Percentiles rank a stretch among this genome's conserved stretches.
phyloP scores from a whole-genome alignment of 1,140 invertebrate genomes.

The Hirudo medicinalis region DNA sequence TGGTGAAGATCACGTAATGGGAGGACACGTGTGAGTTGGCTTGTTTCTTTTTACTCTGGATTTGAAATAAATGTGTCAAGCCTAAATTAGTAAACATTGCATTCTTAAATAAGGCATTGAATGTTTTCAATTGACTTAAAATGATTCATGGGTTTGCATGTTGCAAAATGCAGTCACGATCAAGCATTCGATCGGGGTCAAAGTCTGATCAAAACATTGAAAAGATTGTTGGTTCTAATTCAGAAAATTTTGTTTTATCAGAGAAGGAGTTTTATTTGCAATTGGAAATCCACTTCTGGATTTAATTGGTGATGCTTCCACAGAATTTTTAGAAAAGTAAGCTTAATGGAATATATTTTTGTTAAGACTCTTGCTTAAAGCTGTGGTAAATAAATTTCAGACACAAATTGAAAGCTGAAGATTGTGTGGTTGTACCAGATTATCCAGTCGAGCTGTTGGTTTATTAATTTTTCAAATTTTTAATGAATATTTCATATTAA shows the following conservation, averaged over 20 bases:
- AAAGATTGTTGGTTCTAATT: too few relatives aligned
- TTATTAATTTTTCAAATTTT: background rate
- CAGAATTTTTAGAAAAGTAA: constrained; percentile 69
- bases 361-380: too few relatives aligned
- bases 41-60: background rate
- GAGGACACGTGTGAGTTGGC: constrained; percentile 9
- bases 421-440: constrained; percentile 4
- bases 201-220: too few relatives aligned
- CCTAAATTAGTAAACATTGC: too few relatives aligned
- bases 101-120: too few relatives aligned
- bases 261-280: constrained; percentile 21
- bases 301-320: constrained; percentile 58
- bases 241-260: background rate
- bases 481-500: too few relatives aligned
- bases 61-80: too few relatives aligned
- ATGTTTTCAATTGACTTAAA: too few relatives aligned
- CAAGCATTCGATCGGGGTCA: too few relatives aligned
- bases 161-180: too few relatives aligned
- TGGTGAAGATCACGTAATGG: constrained; percentile 15
- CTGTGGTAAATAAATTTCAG: background rate
- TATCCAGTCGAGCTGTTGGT: background rate
- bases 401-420: constrained; percentile 6
- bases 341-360: constrained; percentile 25
- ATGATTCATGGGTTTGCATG: too few relatives aligned
- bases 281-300: constrained; percentile 26